These are phyloP conservation scores for Loriculus beryllinus DNA, from an alignment of 2,797 vertebrate species.

Conservation along the genomic window DNA sequence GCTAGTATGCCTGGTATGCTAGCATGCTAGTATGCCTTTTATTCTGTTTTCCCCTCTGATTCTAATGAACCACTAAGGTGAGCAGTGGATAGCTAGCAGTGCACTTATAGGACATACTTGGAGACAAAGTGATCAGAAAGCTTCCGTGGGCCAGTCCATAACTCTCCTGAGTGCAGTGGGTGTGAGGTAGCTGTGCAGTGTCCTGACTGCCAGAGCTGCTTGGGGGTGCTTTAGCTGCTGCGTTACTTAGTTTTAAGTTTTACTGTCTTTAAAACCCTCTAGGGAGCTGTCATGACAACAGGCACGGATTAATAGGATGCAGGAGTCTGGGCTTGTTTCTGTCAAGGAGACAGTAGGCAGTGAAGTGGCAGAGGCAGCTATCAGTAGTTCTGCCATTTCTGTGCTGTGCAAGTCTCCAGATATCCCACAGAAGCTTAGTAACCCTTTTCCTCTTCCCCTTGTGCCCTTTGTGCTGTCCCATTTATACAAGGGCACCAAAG, in stretches of 20 bases:
- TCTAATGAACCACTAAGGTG: background rate
- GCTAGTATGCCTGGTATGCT: background rate
- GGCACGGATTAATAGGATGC: background rate
- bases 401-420: background rate
- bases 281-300: background rate
- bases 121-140: background rate
- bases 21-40: background rate
- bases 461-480: background rate
- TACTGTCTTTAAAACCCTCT: background rate
- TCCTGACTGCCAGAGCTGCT: background rate
- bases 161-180: background rate
- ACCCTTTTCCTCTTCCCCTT: background rate
- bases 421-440: background rate
- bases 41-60: background rate
- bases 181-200: background rate
- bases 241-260: background rate
- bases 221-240: background rate
- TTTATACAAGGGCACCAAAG: background rate
- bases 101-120: background rate
- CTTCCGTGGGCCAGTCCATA: background rate
- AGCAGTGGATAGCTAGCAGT: background rate
- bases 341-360: background rate
- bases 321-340: background rate
- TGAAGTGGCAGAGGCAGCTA: background rate
- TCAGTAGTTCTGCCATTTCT: background rate